Evolutionary conservation across 2,888 invertebrate genomes (phyloP).

Genomic region (Barypeithes pellucidus): DNA sequence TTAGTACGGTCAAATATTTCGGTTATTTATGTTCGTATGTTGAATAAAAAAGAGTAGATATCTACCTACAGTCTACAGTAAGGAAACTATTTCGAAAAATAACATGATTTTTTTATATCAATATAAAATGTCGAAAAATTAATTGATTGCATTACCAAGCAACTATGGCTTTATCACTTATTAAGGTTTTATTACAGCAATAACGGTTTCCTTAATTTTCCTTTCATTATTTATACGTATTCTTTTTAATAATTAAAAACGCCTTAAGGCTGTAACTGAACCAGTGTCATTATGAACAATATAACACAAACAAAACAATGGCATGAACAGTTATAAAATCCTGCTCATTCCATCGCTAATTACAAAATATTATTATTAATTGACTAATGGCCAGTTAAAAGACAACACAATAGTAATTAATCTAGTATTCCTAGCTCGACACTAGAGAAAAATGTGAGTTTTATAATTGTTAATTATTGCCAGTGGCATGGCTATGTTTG

Average conservation of each 20-base stretch:
- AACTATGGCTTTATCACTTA: too few species aligned
- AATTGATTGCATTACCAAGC: too few species aligned
- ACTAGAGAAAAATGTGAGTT: slow-evolving; percentile 26
- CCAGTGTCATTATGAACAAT: neutral
- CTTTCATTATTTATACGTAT: neutral
- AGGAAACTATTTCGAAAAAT: too few species aligned
- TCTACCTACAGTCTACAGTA: too few species aligned
- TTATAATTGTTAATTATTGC: slow-evolving; percentile 1
- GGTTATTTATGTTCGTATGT: too few species aligned
- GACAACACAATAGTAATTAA: slow-evolving; percentile 26
- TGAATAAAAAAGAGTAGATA: too few species aligned
- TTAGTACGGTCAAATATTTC: too few species aligned
- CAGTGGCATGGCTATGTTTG: neutral
- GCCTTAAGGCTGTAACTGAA: neutral
- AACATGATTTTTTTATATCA: too few species aligned
- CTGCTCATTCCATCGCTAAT: slow-evolving; percentile 7
- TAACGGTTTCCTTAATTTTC: neutral
- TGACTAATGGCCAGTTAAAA: slow-evolving; percentile 26
- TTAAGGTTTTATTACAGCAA: too few species aligned
- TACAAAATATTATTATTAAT: slow-evolving; percentile 27
- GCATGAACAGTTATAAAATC: slow-evolving; percentile 26
- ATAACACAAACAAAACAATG: slow-evolving; percentile 1
- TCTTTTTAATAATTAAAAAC: neutral
- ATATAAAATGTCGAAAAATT: too few species aligned
- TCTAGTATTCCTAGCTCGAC: slow-evolving; percentile 2